Conservation (phyloP, 2,113 vertebrate species). For the Pipa parva region DNA sequence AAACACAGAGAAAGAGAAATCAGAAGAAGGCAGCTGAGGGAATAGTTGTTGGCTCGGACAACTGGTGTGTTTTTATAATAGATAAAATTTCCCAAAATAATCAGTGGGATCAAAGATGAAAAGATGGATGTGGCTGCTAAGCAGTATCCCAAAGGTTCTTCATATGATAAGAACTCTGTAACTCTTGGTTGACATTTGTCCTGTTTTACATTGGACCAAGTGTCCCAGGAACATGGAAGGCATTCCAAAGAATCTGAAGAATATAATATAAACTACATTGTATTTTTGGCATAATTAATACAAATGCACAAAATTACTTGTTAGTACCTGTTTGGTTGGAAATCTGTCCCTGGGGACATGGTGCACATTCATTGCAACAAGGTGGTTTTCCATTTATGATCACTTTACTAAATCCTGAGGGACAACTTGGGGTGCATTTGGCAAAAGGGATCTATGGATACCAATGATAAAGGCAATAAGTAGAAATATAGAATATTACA, state of each 20-base stretch:
- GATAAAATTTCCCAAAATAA: conserved; percentile 43
- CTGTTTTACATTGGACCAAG: no score
- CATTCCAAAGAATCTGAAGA: no score
- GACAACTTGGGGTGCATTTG: conserved; percentile 17
- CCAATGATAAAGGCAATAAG: no score
- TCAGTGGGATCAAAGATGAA: conserved; percentile 21
- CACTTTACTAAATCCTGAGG: conserved; percentile 15
- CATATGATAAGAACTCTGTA: no score
- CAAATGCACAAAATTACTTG: no score
- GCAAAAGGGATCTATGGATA: conserved; percentile 16
- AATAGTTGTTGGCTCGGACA: conserved; percentile 38
- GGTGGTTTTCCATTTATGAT: conserved; percentile 4
- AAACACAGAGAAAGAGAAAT: conserved; percentile 33
- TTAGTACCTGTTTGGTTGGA: conserved; percentile 26
- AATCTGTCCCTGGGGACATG: conserved; percentile 15
- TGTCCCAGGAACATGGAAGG: no score
- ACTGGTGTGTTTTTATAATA: conserved; percentile 43
- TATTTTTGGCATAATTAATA: no score
- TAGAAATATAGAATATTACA: no score
- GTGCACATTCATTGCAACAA: conserved; percentile 17
- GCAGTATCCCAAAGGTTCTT: no score
- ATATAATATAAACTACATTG: no score
- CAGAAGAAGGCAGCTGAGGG: conserved; percentile 47
- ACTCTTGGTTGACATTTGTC: no score
- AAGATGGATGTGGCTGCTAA: no score